Percentiles rank a stretch among this genome's conserved stretches.
phyloP scores from a whole-genome alignment of 2,888 invertebrate species.

The Crioceris asparagi region DNA sequence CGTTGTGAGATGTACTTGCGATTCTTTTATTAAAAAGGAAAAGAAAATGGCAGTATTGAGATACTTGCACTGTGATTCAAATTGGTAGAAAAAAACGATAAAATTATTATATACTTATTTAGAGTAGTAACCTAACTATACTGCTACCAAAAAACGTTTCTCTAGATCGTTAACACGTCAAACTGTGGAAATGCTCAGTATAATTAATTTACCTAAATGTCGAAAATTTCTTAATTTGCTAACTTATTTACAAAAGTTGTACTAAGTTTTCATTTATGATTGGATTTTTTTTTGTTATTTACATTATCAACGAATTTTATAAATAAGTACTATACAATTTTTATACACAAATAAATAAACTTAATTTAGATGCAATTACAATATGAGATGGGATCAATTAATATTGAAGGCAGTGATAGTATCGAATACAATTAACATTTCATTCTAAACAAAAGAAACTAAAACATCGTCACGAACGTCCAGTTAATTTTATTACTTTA shows the following conservation, averaged over 20 bases:
- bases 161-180: constrained; percentile 10
- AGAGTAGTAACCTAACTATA: constrained; percentile 16
- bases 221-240: constrained; percentile 13
- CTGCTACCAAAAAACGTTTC: constrained; percentile 16
- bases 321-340: constrained; percentile 18
- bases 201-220: constrained; percentile 23
- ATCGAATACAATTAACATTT: constrained; percentile 20
- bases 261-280: constrained; percentile 24
- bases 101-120: constrained; percentile 1
- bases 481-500: too few species aligned
- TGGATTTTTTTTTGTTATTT: constrained; percentile 17
- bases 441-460: too few species aligned
- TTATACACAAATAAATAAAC: constrained; percentile 22
- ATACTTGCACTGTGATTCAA: constrained; percentile 18
- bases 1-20: constrained; percentile 13
- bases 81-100: constrained; percentile 13
- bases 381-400: constrained; percentile 22
- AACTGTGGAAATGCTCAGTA: constrained; percentile 21
- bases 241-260: constrained; percentile 26
- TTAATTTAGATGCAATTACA: constrained; percentile 22
- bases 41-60: constrained; percentile 16
- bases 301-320: constrained; percentile 18
- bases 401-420: constrained; percentile 29
- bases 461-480: too few species aligned
- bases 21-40: too few species aligned